These are phyloP conservation scores for Grallaria varia DNA, from an alignment of 2,113 vertebrate genomes.

Conservation along the genomic window DNA sequence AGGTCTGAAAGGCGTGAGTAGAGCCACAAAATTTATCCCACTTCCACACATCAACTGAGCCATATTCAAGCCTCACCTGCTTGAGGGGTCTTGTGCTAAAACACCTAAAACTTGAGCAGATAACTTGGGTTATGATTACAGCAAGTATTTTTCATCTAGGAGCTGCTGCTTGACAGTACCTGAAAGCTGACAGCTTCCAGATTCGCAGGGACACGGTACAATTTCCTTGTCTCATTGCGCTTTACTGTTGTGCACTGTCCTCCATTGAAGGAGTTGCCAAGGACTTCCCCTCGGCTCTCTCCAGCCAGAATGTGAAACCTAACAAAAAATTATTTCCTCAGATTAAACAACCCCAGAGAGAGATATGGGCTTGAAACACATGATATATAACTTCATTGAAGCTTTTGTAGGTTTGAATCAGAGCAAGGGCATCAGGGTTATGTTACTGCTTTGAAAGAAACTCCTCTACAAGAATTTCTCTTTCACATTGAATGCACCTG, in stretches of 20 bases:
- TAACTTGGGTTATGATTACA: not conserved
- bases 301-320: slow-evolving; percentile 86
- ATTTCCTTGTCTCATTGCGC: slow-evolving; percentile 66
- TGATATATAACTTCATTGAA: not conserved
- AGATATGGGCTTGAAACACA: not conserved
- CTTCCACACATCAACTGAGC: not conserved
- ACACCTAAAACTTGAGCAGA: not conserved
- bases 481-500: not conserved
- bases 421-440: not conserved
- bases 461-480: not conserved
- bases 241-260: slow-evolving; percentile 77
- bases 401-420: not conserved
- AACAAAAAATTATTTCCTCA: slow-evolving; percentile 15
- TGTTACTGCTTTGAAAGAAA: not conserved
- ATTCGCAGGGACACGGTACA: slow-evolving; percentile 82
- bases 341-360: not conserved
- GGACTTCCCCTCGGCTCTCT: slow-evolving; percentile 79
- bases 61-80: not conserved
- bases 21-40: not conserved
- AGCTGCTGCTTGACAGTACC: slow-evolving; percentile 60
- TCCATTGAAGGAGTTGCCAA: slow-evolving; percentile 86
- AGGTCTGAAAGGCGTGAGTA: not conserved
- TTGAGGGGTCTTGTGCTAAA: not conserved
- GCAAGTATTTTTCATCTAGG: not conserved
- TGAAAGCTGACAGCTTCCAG: slow-evolving; percentile 83